Percentiles rank a stretch among this genome's conserved stretches.
These are phyloP conservation scores for Etheostoma nigrum DNA, from an alignment of 2,797 vertebrate species.

Conservation along the genomic window DNA sequence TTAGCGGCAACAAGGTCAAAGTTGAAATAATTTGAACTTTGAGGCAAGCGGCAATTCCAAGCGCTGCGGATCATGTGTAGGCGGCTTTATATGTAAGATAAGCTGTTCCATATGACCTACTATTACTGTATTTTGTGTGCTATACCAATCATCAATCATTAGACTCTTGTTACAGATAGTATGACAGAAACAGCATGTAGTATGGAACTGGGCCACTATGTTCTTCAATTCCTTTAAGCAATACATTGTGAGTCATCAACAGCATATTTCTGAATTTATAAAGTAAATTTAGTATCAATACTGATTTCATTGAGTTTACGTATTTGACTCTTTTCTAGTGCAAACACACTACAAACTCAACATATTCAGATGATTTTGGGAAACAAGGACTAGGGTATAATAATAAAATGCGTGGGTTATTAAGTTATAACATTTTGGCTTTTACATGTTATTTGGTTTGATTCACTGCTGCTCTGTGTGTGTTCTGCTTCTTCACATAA, in stretches of 20 bases:
- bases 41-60: too few relatives aligned
- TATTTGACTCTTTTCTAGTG: background rate
- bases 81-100: background rate
- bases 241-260: background rate
- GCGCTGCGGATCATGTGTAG: background rate
- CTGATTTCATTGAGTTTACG: background rate
- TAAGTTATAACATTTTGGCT: background rate
- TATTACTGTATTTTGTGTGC: background rate
- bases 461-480: constrained; percentile 38
- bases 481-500: constrained; percentile 46
- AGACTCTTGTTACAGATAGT: background rate
- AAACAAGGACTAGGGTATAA: background rate
- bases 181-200: background rate
- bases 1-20: too few relatives aligned
- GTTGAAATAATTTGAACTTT: too few relatives aligned
- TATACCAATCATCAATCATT: background rate
- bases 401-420: background rate
- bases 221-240: constrained; percentile 1
- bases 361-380: background rate
- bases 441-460: constrained; percentile 21
- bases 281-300: background rate
- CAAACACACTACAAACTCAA: background rate
- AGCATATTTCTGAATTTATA: background rate
- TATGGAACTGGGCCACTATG: background rate
- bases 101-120: background rate